Percentiles rank a stretch among this genome's conserved stretches.
phyloP scores from a whole-genome alignment of 2,888 invertebrate species.

The Isotomurus palustris region DNA sequence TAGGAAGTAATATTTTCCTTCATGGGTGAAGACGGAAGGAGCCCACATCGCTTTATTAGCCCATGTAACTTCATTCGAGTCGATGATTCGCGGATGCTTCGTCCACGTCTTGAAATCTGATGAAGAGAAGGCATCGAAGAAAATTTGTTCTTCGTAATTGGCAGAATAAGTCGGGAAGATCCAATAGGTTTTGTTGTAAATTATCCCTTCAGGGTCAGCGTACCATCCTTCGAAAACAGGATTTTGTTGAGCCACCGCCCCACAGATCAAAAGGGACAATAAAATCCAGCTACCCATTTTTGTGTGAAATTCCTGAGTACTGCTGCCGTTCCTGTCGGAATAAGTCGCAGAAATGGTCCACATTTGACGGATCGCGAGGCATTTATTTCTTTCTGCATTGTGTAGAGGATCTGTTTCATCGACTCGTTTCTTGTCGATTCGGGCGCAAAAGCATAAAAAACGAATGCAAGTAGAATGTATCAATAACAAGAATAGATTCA shows the following conservation, averaged over 20 bases:
- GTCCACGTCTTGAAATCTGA: constrained; percentile 31
- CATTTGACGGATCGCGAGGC: too few species aligned
- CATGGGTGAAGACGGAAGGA: constrained; percentile 30
- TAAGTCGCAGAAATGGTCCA: too few species aligned
- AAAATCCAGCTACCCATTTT: too few species aligned
- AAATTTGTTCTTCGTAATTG: constrained; percentile 19
- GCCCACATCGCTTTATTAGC: constrained; percentile 35
- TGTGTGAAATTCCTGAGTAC: too few species aligned
- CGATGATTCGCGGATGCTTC: constrained; percentile 28
- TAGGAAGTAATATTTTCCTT: constrained; percentile 27
- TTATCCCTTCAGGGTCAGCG: constrained; percentile 37
- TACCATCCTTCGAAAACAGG: constrained; percentile 36
- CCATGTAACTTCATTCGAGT: constrained; percentile 28
- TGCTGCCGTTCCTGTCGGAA: too few species aligned
- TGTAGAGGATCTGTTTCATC: too few species aligned
- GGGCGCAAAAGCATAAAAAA: too few species aligned
- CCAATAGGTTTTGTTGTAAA: constrained; percentile 33
- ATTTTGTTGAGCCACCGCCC: constrained; percentile 21
- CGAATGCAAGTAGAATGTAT: too few species aligned
- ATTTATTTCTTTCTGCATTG: too few species aligned
- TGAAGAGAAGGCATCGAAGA: constrained; percentile 37
- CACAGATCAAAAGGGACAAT: too few species aligned
- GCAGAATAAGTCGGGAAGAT: constrained; percentile 35
- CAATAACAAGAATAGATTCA: too few species aligned
- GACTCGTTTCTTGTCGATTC: too few species aligned